Evolutionary conservation across 2,888 invertebrate genomes (phyloP).

Genomic region (Scrobipalpa atriplicella): DNA sequence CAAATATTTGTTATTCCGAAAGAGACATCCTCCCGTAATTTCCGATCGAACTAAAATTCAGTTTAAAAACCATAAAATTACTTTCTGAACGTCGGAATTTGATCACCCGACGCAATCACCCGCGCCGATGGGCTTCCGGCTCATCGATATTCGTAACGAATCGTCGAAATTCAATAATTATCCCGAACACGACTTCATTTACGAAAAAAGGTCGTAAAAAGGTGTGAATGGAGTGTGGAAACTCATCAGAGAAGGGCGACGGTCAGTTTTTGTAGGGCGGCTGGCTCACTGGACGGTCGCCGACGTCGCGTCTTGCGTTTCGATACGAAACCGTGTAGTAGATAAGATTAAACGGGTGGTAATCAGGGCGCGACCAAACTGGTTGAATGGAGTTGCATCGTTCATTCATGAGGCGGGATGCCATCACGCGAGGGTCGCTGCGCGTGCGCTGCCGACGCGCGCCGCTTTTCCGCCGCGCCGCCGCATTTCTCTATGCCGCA

Average conservation of each 20-base stretch:
- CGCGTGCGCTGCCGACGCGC: conserved; percentile 30
- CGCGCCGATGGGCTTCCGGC: conserved; percentile 78
- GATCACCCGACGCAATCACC: conserved; percentile 74
- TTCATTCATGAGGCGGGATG: conserved; percentile 76
- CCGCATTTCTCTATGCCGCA: conserved; percentile 42
- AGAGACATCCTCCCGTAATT: conserved; percentile 41
- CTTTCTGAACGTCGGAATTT: conserved; percentile 73
- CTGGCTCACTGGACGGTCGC: conserved; percentile 46
- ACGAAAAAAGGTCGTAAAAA: conserved; percentile 77
- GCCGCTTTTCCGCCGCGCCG: conserved; percentile 12
- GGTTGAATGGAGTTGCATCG: conserved; percentile 72
- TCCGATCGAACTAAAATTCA: conserved; percentile 57
- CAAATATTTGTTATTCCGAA: conserved; percentile 19
- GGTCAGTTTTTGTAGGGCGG: conserved; percentile 67
- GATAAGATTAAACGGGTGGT: conserved; percentile 76
- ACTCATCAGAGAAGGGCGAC: conserved; percentile 53
- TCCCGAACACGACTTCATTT: conserved; percentile 82
- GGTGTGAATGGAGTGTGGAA: conserved; percentile 80
- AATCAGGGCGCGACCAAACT: conserved; percentile 80
- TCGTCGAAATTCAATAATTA: conserved; percentile 82
- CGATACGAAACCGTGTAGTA: conserved; percentile 64
- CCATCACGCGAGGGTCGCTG: conserved; percentile 66
- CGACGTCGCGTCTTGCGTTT: conserved; percentile 55
- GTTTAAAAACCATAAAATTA: conserved; percentile 80
- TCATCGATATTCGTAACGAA: conserved; percentile 82